A percentile compares a stretch with the other conserved stretches of the same genome.
Evolutionary conservation across 2,797 vertebrate species (phyloP).

Genomic region (Trachurus trachurus): DNA sequence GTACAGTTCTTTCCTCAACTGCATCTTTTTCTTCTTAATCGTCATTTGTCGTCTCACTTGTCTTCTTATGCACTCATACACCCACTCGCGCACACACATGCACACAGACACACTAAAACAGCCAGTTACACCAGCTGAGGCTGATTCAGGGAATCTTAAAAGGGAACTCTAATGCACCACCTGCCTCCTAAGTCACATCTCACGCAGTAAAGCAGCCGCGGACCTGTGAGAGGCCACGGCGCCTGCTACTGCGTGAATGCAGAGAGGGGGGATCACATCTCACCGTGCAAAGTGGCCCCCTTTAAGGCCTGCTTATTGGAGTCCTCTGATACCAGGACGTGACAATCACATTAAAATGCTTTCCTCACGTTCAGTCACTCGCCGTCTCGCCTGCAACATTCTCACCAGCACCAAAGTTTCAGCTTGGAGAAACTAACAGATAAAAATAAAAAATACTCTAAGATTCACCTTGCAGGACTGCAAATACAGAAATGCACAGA

Average conservation of each 20-base stretch:
- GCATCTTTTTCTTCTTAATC: constrained; percentile 60
- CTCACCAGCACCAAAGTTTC: constrained; percentile 82
- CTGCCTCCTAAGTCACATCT: constrained; percentile 40
- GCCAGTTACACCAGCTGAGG: constrained; percentile 69
- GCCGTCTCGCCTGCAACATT: constrained; percentile 50
- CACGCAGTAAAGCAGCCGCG: constrained; percentile 50
- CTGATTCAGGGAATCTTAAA: constrained; percentile 66
- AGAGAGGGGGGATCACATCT: constrained; percentile 38
- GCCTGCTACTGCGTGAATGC: constrained; percentile 29
- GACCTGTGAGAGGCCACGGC: constrained; percentile 51
- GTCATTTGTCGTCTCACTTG: constrained; percentile 32
- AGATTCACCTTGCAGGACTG: constrained; percentile 85
- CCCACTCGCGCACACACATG: constrained; percentile 30
- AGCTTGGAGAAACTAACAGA: constrained; percentile 76
- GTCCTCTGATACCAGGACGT: constrained; percentile 74
- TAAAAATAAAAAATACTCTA: constrained; percentile 83
- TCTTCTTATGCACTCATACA: constrained; percentile 37
- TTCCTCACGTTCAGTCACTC: constrained; percentile 53
- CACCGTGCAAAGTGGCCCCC: constrained; percentile 61
- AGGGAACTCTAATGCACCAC: constrained; percentile 54
- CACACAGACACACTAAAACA: constrained; percentile 46
- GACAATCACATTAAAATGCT: constrained; percentile 64
- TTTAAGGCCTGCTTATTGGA: constrained; percentile 71
- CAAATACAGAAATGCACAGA: constrained; percentile 87
- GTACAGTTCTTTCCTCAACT: constrained; percentile 71